phyloP scores from a whole-genome alignment of 2,113 vertebrate species.

The Diphyllodes magnificus region DNA sequence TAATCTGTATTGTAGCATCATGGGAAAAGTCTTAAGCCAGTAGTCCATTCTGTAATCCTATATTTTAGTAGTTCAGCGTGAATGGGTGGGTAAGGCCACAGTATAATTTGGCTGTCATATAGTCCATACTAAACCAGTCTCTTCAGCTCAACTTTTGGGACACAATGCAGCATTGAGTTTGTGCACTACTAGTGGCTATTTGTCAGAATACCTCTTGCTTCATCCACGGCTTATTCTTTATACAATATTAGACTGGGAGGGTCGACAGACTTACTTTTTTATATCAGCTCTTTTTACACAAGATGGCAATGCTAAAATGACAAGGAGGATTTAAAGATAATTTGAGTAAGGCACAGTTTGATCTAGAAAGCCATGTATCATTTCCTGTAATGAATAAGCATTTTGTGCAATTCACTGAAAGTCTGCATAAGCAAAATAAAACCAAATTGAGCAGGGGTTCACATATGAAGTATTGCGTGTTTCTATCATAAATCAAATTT shows the following conservation, averaged over 20 bases:
- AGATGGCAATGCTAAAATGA: neutral
- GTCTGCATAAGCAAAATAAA: neutral
- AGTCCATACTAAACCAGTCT: neutral
- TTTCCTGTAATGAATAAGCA: neutral
- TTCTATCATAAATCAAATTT: neutral
- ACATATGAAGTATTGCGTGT: neutral
- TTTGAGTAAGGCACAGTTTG: neutral
- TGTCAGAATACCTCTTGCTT: neutral
- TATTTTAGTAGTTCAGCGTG: neutral
- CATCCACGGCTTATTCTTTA: neutral
- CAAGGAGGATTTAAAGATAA: neutral
- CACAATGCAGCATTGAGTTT: neutral
- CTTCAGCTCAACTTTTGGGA: neutral
- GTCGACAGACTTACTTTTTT: neutral
- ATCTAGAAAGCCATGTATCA: neutral
- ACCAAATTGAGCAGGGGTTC: neutral
- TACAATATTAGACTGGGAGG: neutral
- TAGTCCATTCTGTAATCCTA: neutral
- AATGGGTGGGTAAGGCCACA: neutral
- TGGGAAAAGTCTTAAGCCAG: neutral
- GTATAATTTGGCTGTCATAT: neutral
- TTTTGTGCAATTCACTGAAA: neutral
- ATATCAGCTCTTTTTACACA: neutral
- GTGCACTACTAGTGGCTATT: neutral
- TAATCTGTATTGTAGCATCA: neutral